Percentiles rank a stretch among this genome's conserved stretches.
Evolutionary conservation across 1,140 invertebrate genomes (phyloP).

Genomic region (Stegodyphus mimosarum): DNA sequence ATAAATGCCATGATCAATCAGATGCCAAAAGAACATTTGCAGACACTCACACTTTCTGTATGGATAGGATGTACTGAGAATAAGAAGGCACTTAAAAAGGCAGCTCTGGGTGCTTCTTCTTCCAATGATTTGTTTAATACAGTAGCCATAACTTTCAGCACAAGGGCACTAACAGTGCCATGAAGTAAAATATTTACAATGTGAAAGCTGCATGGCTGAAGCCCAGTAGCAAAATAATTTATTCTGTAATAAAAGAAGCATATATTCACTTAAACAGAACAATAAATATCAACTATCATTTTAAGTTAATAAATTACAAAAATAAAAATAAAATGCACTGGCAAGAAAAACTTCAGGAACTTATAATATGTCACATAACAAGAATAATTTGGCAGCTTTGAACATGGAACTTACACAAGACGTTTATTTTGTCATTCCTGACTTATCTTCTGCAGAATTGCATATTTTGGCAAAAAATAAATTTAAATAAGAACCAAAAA

Average conservation of each 20-base stretch:
- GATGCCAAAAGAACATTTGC: too few species aligned
- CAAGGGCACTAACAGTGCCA: slow-evolving; percentile 75
- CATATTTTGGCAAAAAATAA: too few species aligned
- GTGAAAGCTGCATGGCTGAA: slow-evolving; percentile 79
- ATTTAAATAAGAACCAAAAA: too few species aligned
- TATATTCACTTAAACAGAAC: too few species aligned
- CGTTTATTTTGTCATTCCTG: too few species aligned
- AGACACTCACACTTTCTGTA: slow-evolving; percentile 80
- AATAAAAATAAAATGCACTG: neutral
- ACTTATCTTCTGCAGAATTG: too few species aligned
- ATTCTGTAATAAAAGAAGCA: slow-evolving; percentile 47
- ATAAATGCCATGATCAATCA: too few species aligned
- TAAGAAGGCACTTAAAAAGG: slow-evolving; percentile 79
- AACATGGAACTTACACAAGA: too few species aligned
- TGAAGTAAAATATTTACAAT: slow-evolving; percentile 79
- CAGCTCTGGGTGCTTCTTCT: slow-evolving; percentile 70
- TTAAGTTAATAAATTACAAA: neutral
- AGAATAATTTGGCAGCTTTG: too few species aligned
- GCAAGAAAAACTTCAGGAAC: too few species aligned
- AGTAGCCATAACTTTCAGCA: slow-evolving; percentile 73
- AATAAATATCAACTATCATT: neutral
- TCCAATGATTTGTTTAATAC: slow-evolving; percentile 69
- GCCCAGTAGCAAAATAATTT: slow-evolving; percentile 70
- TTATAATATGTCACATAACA: too few species aligned
- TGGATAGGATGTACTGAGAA: slow-evolving; percentile 96